Evolutionary conservation across 2,888 invertebrate species (phyloP), one percentile per base, ranked within the genome.

Genomic region (Portevinia maculata): DNA sequence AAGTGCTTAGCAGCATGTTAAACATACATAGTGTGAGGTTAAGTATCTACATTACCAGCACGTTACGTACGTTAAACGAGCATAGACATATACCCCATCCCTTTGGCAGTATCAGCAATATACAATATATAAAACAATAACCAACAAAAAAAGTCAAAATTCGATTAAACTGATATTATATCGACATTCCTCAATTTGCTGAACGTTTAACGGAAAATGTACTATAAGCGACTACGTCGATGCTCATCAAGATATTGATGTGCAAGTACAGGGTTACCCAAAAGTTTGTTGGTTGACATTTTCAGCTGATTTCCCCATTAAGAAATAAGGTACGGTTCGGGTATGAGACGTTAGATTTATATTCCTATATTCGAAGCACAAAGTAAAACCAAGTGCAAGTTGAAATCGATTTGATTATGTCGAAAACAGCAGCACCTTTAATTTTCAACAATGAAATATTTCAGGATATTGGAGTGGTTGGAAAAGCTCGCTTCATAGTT

Each of bases 1-100:
- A 74, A 79, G 55, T 73, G 67, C 73, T 79, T 73, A 48, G 59
- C 65, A 79, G 34, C 53, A 60, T 73, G 73, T 79, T 67, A 67
- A 73, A 60, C 55, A 67, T 53, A 24, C 24, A 21, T 44, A 60
- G 73, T 67, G 73, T 67, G 60, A 60, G 53, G 67, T 73, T 60
- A 59, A 55, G 67, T 67, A 73, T 73, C 37, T 41, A 46, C 13
- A 13, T 24, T 24, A 24, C 24, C 3, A 24, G 24, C 24, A 24
- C 7, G 37, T 39, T 15, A 39, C 39, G 8, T 13, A 13, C 39
- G 11, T 11, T 34, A 5, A n/a, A 5, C 11, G 6, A n/a, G 13
- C 13, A 37, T n/a, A n/a, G n/a, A 5, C 24, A 24, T 24, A 24
- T 24, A n/a, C n/a, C n/a, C n/a, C 37, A 67, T 24, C 24, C 24